Evolutionary conservation across 2,113 vertebrate genomes (phyloP).

Genomic region (Lepidothrix coronata): DNA sequence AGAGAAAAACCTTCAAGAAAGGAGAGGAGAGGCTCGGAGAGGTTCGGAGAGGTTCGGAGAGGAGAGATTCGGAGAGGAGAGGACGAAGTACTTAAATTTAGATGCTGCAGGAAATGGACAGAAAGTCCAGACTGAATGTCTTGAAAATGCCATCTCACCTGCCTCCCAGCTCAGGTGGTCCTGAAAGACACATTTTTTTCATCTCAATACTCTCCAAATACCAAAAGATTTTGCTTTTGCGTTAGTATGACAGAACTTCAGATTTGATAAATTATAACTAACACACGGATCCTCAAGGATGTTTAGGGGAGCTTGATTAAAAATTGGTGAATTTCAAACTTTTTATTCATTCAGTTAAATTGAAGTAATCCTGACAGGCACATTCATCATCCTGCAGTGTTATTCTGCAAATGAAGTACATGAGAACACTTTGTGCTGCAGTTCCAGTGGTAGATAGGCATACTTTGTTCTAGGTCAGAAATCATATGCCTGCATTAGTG

Average conservation of each 20-base stretch:
- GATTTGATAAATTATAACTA: background rate
- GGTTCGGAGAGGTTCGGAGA: too few species aligned
- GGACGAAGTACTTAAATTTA: background rate
- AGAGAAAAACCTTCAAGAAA: background rate
- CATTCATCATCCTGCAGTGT: background rate
- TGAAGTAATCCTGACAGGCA: background rate
- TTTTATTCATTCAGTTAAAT: background rate
- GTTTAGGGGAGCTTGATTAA: accelerated
- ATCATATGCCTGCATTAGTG: background rate
- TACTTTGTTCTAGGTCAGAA: background rate
- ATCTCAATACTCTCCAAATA: background rate
- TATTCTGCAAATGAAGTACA: background rate
- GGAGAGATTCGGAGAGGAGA: accelerated
- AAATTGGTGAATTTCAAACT: background rate
- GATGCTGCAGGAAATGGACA: background rate
- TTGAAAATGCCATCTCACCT: background rate
- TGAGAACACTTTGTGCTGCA: background rate
- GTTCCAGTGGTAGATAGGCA: background rate
- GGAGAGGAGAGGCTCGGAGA: too few species aligned
- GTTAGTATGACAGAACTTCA: background rate
- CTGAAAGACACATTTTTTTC: background rate
- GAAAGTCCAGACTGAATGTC: background rate
- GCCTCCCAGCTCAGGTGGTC: background rate
- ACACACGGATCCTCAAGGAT: background rate
- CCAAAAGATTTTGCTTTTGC: background rate